Evolutionary conservation across 2,797 vertebrate species (phyloP).

Genomic region (Cossypha caffra): DNA sequence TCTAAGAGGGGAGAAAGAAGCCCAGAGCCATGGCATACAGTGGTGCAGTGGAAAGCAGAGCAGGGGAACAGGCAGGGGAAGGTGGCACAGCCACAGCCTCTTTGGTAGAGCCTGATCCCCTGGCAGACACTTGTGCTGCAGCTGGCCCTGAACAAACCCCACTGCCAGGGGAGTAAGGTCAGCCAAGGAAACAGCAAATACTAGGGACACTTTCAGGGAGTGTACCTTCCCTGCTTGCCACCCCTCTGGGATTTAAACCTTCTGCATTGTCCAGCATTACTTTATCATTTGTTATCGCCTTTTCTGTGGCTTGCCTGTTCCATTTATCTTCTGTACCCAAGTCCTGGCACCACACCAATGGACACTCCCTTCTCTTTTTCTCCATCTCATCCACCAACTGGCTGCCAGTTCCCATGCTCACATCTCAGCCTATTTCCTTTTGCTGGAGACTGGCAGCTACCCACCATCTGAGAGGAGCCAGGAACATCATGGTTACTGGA

Average conservation of each 20-base stretch:
- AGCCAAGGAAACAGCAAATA: neutral
- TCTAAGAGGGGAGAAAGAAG: neutral
- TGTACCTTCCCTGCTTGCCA: neutral
- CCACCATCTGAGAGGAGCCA: constrained; percentile 21
- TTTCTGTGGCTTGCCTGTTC: neutral
- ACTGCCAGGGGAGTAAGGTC: neutral
- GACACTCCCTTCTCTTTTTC: neutral
- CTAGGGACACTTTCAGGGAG: neutral
- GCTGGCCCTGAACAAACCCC: neutral
- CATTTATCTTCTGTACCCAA: neutral
- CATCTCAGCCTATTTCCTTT: constrained; percentile 20
- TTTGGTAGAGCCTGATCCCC: neutral
- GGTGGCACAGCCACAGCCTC: neutral
- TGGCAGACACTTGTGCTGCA: neutral
- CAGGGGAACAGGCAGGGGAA: neutral
- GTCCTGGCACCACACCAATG: neutral
- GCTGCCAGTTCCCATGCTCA: neutral
- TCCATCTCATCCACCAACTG: neutral
- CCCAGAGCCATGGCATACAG: neutral
- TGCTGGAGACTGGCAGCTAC: constrained; percentile 25
- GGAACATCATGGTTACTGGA: constrained; percentile 5
- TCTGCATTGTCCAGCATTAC: neutral
- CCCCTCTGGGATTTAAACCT: neutral
- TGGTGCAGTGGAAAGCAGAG: neutral
- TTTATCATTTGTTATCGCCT: neutral